A percentile compares a stretch with the other conserved stretches of the same genome.
These are phyloP conservation scores for Drosophila mercatorum DNA, from an alignment of 2,888 invertebrate species.

Conservation along the genomic window DNA sequence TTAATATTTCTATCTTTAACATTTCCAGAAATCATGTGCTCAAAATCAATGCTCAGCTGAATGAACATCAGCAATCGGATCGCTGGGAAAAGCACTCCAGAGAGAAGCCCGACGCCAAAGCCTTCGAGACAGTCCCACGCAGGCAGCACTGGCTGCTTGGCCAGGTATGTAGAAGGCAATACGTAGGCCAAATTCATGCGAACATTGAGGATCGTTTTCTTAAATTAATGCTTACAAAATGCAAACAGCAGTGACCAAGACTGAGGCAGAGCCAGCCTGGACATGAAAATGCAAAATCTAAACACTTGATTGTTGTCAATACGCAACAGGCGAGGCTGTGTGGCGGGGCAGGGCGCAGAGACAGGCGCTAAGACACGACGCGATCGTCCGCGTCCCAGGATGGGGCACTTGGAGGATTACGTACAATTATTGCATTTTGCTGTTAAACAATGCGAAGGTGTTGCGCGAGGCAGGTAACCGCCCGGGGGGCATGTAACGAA, in stretches of 20 bases:
- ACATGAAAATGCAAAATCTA: constrained; percentile 61
- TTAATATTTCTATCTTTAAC: neutral
- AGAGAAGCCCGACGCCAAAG: too few relatives aligned
- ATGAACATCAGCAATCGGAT: neutral
- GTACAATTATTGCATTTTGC: constrained; percentile 78
- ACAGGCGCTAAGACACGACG: constrained; percentile 58
- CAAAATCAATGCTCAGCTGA: neutral
- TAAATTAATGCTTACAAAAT: constrained; percentile 47
- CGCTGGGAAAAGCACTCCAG: neutral
- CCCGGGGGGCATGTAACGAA: constrained; percentile 63
- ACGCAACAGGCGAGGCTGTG: constrained; percentile 32
- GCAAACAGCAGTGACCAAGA: constrained; percentile 17
- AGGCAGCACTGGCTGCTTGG: constrained; percentile 14
- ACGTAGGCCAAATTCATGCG: constrained; percentile 12
- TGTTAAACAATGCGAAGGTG: constrained; percentile 73
- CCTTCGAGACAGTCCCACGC: constrained; percentile 42
- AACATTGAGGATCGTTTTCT: constrained; percentile 47
- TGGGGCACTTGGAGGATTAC: constrained; percentile 23
- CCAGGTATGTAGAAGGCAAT: constrained; percentile 5
- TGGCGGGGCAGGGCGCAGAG: constrained; percentile 2
- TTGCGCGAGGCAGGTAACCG: constrained; percentile 47
- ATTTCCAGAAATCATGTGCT: neutral
- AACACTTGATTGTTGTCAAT: constrained; percentile 66
- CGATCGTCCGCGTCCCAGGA: constrained; percentile 29
- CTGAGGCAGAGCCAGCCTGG: constrained; percentile 1